Percentiles rank a stretch among this genome's conserved stretches.
These are phyloP conservation scores for Nebria salina DNA, from an alignment of 2,888 invertebrate species.

Conservation along the genomic window DNA sequence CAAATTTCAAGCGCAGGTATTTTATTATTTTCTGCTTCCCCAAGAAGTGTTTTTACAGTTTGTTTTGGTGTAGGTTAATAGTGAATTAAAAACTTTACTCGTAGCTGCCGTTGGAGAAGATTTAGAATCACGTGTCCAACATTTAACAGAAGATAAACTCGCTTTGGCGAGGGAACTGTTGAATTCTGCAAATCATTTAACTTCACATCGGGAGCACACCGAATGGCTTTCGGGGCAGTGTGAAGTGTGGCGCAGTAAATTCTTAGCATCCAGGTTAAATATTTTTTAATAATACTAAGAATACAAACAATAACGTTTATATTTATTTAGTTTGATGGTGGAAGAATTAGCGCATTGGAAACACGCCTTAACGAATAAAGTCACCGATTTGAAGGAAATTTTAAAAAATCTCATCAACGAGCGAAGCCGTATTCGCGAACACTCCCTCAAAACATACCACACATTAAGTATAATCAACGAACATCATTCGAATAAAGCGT, in stretches of 20 bases:
- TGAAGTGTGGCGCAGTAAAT: conserved; percentile 97
- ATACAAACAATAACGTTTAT: not conserved
- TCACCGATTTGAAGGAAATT: conserved; percentile 74
- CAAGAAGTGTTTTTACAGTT: not conserved
- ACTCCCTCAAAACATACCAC: conserved; percentile 72
- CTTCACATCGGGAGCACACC: conserved; percentile 90
- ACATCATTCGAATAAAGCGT: conserved; percentile 64
- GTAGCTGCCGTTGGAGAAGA: conserved; percentile 97
- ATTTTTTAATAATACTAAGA: not conserved
- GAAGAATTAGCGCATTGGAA: conserved; percentile 92
- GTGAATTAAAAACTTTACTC: conserved; percentile 89
- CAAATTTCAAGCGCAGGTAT: conserved; percentile 85
- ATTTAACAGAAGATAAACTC: conserved; percentile 91
- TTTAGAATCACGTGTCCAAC: conserved; percentile 87
- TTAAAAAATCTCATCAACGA: conserved; percentile 77
- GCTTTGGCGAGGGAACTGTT: conserved; percentile 86
- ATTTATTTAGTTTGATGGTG: conserved; percentile 80
- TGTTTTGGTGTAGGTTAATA: conserved; percentile 74
- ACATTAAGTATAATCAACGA: conserved; percentile 66
- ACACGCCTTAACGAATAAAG: conserved; percentile 77
- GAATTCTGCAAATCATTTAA: conserved; percentile 85
- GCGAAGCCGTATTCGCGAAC: conserved; percentile 71
- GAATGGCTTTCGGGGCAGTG: conserved; percentile 94
- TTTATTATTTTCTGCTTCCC: conserved; percentile 39
- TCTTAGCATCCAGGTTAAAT: conserved; percentile 86